Evolutionary conservation across 2,888 invertebrate genomes (phyloP), one percentile per base, ranked within the genome.

Genomic region (Zaprionus obscuricornis): DNA sequence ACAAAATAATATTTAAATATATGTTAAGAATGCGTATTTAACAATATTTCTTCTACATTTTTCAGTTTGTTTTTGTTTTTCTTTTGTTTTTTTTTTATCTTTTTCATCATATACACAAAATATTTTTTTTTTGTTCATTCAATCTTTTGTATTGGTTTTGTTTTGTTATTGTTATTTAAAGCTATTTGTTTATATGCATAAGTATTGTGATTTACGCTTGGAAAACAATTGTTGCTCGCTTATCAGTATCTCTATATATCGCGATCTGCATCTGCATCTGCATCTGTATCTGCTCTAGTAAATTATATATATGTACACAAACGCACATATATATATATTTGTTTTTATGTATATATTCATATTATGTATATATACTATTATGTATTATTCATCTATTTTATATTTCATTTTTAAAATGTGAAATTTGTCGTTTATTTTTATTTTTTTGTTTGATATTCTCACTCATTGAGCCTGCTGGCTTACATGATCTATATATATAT

Each of bases 391-490:
- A 18, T 43, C 24, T 22, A 13, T 7, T 2, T n/a, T 37, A 26
- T 27, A 31, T 57, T 29, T 39, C 29, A 13, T 18, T 50, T 56
- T 42, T 33, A 67, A 60, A 70, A 73, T 66, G 70, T 59, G 50
- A 20, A 50, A 37, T 51, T 69, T 58, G 40, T 50, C 13, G 1
- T 37, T 33, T 58, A 8, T 27, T 27, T 68, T 47, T 20, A 20
- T 17, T 33, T 63, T 50, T 63, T 27, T 64, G 45, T 62, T 59
- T 56, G 45, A 66, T 66, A 73, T 82, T 78, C 78, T 78, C 78
- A 78, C 78, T 78, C 78, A n/a, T 77, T 78, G 75, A 78, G 74
- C 78, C 73, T 73, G 79, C 73, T 73, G 76, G 76, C 79, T 79
- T 76, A 70, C 43, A 62, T 66, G 63, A 76, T 71, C 62, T 81